Evolutionary conservation across 1,140 invertebrate genomes (phyloP).

Genomic region (Apocrypta bakeri): DNA sequence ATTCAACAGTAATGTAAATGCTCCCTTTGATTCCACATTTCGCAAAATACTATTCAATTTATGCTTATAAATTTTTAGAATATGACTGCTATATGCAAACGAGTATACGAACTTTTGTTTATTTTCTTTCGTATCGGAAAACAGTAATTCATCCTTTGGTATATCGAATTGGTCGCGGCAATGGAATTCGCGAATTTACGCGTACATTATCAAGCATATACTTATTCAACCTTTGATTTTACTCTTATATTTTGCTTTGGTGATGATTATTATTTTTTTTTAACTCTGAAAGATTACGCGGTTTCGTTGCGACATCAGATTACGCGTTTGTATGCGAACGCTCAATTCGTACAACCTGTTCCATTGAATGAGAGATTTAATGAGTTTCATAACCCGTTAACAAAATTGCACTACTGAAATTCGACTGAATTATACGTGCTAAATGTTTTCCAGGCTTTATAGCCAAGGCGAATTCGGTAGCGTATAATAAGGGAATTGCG

Average conservation of each 20-base stretch:
- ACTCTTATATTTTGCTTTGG: not conserved
- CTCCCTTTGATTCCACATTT: not conserved
- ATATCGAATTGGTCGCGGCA: too few species aligned
- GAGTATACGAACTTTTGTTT: too few species aligned
- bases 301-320: not conserved
- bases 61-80: not conserved
- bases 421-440: conserved; percentile 67
- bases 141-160: too few species aligned
- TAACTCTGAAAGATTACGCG: not conserved
- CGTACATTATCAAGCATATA: not conserved
- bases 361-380: conserved; percentile 65
- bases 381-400: conserved; percentile 71
- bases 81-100: too few species aligned
- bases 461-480: not conserved
- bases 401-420: conserved; percentile 69
- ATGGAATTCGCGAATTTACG: too few species aligned
- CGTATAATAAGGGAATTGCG: not conserved
- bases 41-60: not conserved
- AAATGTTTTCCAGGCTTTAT: conserved; percentile 55
- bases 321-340: not conserved
- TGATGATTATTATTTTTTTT: not conserved
- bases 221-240: not conserved
- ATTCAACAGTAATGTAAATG: not conserved
- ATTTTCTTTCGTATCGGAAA: too few species aligned
- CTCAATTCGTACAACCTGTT: not conserved